These are phyloP conservation scores for Chloebia gouldiae DNA, from an alignment of 2,113 vertebrate genomes.

Conservation along the genomic window DNA sequence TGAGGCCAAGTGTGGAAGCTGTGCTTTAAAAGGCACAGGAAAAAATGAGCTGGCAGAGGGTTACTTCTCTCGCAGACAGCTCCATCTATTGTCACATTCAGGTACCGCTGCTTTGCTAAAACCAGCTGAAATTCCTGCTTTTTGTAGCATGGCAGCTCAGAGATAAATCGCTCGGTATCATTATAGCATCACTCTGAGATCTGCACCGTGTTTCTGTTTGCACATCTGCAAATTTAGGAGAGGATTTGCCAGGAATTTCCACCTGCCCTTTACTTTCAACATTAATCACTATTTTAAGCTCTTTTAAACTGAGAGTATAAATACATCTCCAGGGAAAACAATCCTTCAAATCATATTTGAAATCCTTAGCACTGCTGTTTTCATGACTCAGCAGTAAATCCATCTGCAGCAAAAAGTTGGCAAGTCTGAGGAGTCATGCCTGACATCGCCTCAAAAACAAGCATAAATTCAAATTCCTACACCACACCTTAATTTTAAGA, in stretches of 20 bases:
- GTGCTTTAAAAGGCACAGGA: background rate
- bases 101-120: background rate
- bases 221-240: background rate
- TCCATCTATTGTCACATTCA: slow-evolving; percentile 38
- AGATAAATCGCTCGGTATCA: background rate
- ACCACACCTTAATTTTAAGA: background rate
- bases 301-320: background rate
- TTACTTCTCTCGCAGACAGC: slow-evolving; percentile 48
- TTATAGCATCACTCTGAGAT: background rate
- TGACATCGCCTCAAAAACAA: background rate
- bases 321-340: background rate
- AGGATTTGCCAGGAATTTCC: background rate
- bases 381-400: background rate
- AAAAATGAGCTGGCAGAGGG: background rate
- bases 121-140: background rate
- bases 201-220: background rate
- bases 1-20: background rate
- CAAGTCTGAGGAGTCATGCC: background rate
- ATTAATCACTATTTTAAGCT: background rate
- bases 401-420: background rate
- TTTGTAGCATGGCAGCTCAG: background rate
- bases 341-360: background rate
- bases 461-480: background rate
- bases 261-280: background rate
- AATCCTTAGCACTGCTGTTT: background rate